A percentile compares a stretch with the other conserved stretches of the same genome.
Conservation (phyloP, 2,888 invertebrate genomes). For the Xestia rhomboidea region DNA sequence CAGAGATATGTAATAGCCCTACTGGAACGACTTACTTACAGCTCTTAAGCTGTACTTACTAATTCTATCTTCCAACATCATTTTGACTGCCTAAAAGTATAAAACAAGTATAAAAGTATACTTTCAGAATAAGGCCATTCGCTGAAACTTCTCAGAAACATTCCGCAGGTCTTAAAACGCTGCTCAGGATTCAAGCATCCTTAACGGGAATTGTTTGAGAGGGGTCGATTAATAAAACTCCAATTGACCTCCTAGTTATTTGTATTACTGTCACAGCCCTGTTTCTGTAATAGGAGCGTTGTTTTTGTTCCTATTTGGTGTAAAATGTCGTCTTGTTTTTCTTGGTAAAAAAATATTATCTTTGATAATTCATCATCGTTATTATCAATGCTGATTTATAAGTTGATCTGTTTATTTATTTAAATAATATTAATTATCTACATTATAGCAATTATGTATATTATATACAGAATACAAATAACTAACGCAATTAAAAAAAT, state of each 20-base stretch:
- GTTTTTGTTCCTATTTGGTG: conserved; percentile 30
- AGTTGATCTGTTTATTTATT: neutral
- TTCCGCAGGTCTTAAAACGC: conserved; percentile 44
- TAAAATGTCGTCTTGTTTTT: conserved; percentile 15
- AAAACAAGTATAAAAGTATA: conserved; percentile 23
- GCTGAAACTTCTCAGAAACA: conserved; percentile 30
- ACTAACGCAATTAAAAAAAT: too few relatives aligned
- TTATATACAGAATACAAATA: too few relatives aligned
- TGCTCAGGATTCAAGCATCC: conserved; percentile 48
- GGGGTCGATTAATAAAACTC: conserved; percentile 63
- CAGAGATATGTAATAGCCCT: too few relatives aligned
- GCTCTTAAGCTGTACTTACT: too few relatives aligned
- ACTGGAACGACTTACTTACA: too few relatives aligned
- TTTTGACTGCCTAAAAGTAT: conserved; percentile 5
- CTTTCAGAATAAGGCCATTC: conserved; percentile 18
- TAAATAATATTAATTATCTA: too few relatives aligned
- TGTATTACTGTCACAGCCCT: conserved; percentile 57
- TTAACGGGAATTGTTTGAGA: conserved; percentile 45
- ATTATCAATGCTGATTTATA: neutral
- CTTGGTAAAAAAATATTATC: neutral
- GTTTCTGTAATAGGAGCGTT: conserved; percentile 37
- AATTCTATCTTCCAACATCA: neutral
- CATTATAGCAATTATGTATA: too few relatives aligned
- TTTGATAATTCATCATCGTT: too few relatives aligned
- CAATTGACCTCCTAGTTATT: conserved; percentile 60